Conservation (phyloP, 2,113 vertebrate genomes). For the Parotia lawesii region DNA sequence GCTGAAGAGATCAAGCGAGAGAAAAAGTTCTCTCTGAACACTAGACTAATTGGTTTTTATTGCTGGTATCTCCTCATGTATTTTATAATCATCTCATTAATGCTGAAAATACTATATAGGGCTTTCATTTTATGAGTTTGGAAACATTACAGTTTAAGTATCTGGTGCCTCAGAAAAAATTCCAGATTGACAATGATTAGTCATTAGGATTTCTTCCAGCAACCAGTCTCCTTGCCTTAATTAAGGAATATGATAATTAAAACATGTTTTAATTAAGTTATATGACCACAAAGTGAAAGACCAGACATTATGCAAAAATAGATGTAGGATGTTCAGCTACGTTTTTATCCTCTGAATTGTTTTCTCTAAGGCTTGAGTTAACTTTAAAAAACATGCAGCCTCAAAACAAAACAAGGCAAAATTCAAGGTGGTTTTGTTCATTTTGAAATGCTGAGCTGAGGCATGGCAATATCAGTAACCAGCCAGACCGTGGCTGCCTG, state of each 20-base stretch:
- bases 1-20: neutral
- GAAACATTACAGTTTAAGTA: neutral
- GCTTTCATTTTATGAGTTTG: neutral
- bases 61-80: neutral
- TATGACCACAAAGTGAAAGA: neutral
- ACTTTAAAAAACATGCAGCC: neutral
- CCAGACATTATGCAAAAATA: neutral
- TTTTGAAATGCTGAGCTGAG: neutral
- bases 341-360: neutral
- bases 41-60: conserved; percentile 19
- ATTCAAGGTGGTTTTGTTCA: neutral
- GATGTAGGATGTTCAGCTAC: neutral
- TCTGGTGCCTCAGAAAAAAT: neutral
- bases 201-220: conserved; percentile 40
- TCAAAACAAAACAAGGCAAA: neutral
- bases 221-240: conserved; percentile 19
- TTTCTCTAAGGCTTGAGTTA: neutral
- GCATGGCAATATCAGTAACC: neutral
- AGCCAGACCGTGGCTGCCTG: neutral
- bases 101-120: neutral
- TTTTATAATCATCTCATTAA: conserved; percentile 34
- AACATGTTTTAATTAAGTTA: conserved; percentile 21
- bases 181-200: conserved; percentile 42
- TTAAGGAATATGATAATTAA: conserved; percentile 40
- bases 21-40: neutral